A percentile compares a stretch with the other conserved stretches of the same genome.
phyloP scores from a whole-genome alignment of 1,140 invertebrate genomes.

The Anadara kagoshimensis region DNA sequence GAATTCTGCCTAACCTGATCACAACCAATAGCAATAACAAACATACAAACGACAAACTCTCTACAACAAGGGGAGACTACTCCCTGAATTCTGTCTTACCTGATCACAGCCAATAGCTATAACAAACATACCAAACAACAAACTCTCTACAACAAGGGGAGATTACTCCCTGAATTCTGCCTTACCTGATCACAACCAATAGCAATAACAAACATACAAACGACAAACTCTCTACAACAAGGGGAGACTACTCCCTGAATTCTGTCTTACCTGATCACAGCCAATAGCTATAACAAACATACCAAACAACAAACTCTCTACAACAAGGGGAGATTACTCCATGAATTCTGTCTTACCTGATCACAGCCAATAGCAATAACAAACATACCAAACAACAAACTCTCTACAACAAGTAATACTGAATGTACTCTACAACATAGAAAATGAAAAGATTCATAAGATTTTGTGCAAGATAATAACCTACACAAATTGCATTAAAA shows the following conservation, averaged over 20 bases:
- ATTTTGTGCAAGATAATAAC: too few species aligned
- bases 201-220: conserved; percentile 91
- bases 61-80: conserved; percentile 67
- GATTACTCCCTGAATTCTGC: too few species aligned
- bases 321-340: conserved; percentile 63
- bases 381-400: conserved; percentile 90
- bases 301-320: conserved; percentile 90
- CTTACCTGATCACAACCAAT: conserved; percentile 92
- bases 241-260: too few species aligned
- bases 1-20: conserved; percentile 81
- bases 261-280: conserved; percentile 84
- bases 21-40: conserved; percentile 90
- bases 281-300: conserved; percentile 92
- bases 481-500: too few species aligned
- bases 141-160: too few species aligned
- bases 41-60: conserved; percentile 89
- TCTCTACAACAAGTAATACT: conserved; percentile 88
- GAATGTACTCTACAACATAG: conserved; percentile 85
- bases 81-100: too few species aligned
- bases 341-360: conserved; percentile 78
- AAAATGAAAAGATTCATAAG: conserved; percentile 37
- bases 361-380: conserved; percentile 92
- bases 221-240: conserved; percentile 81
- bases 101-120: conserved; percentile 84
- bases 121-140: too few species aligned